A percentile compares a stretch with the other conserved stretches of the same genome.
phyloP scores from a whole-genome alignment of 2,113 vertebrate species.

The Syngnathus floridae region DNA sequence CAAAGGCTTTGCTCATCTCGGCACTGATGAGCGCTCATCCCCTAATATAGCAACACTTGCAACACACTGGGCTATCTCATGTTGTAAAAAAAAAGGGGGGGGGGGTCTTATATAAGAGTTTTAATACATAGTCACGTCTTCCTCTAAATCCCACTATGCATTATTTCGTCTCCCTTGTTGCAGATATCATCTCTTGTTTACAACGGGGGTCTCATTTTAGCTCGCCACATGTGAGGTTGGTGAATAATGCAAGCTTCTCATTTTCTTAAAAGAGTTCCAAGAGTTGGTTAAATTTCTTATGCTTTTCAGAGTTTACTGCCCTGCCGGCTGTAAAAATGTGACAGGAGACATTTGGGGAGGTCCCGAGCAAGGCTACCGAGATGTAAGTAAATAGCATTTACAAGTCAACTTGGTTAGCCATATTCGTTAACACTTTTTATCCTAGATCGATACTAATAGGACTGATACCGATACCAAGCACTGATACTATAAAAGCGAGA shows the following conservation, averaged over 20 bases:
- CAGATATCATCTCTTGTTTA: constrained; percentile 81
- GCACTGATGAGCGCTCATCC: constrained; percentile 36
- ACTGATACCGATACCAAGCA: too few species aligned
- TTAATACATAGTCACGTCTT: not conserved
- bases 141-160: not conserved
- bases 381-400: constrained; percentile 66
- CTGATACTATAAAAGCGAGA: too few species aligned
- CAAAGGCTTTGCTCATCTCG: constrained; percentile 58
- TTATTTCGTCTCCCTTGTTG: constrained; percentile 19
- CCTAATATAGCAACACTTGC: constrained; percentile 41
- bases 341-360: constrained; percentile 82
- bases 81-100: constrained; percentile 4
- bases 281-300: constrained; percentile 16
- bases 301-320: constrained; percentile 75
- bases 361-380: constrained; percentile 77
- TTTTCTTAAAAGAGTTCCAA: not conserved
- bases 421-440: too few species aligned
- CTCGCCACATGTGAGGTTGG: constrained; percentile 71
- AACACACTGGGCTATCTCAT: constrained; percentile 28
- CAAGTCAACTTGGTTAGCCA: not conserved
- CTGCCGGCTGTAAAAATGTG: constrained; percentile 77
- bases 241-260: not conserved
- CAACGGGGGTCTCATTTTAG: constrained; percentile 77
- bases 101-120: constrained; percentile 26
- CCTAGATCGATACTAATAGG: too few species aligned